Evolutionary conservation across 23 tunicate species (phyloP).

Genomic region (Ascidia mentula): DNA sequence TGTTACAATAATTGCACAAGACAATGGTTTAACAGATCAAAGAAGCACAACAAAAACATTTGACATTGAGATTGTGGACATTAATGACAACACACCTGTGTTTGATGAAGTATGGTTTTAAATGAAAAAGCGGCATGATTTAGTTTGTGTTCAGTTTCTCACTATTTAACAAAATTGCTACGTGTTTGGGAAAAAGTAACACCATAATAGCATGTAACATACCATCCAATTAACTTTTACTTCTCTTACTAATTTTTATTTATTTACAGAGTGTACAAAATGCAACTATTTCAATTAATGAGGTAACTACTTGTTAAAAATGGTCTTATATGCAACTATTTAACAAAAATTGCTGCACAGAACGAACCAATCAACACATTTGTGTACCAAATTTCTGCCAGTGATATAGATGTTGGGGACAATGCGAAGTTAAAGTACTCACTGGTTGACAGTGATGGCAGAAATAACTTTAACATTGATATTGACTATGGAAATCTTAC

Average conservation of each 20-base stretch:
- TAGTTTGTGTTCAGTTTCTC: too few species aligned
- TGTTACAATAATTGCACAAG: constrained; percentile 33
- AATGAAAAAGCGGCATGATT: background rate
- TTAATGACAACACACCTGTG: constrained; percentile 37
- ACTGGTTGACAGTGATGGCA: background rate
- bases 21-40: constrained; percentile 13
- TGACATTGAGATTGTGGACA: constrained; percentile 28
- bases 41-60: background rate
- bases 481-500: background rate
- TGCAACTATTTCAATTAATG: background rate
- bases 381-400: background rate
- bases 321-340: too few species aligned
- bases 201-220: background rate
- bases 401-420: background rate
- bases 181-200: too few species aligned
- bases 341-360: too few species aligned
- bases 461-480: background rate
- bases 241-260: background rate
- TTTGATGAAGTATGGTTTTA: constrained; percentile 12
- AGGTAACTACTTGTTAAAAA: background rate
- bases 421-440: background rate
- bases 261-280: background rate
- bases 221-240: background rate
- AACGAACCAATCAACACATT: background rate
- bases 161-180: too few species aligned